Percentiles rank a stretch among this genome's conserved stretches.
These are phyloP conservation scores for Agrochola lychnidis DNA, from an alignment of 2,888 invertebrate species.

Conservation along the genomic window DNA sequence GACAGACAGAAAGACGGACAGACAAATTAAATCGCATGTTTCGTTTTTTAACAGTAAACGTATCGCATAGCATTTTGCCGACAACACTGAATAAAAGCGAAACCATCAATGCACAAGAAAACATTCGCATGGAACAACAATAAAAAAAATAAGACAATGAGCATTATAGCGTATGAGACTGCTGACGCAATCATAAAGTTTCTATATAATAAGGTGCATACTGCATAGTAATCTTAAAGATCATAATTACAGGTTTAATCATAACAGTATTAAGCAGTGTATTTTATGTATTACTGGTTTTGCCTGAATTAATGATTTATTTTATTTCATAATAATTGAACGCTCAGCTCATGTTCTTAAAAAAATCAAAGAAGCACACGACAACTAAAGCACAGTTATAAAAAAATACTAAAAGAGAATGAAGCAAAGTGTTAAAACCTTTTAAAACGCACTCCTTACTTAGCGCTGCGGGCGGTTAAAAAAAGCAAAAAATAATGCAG, in stretches of 20 bases:
- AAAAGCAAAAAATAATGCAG: constrained; percentile 2
- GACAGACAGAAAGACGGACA: background rate
- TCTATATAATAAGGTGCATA: background rate
- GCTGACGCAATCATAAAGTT: constrained; percentile 4
- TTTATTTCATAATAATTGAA: background rate
- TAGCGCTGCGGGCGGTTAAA: background rate
- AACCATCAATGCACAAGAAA: constrained; percentile 38
- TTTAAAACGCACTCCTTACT: background rate
- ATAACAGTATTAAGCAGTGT: no score
- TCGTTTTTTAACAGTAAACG: background rate
- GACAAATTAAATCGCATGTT: no score
- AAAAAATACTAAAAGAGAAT: background rate
- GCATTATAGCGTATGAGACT: constrained; percentile 14
- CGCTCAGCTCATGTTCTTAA: constrained; percentile 34
- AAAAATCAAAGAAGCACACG: background rate
- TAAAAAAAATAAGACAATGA: constrained; percentile 46
- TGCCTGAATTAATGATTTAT: background rate
- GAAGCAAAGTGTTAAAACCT: background rate
- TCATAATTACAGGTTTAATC: background rate
- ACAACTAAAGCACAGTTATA: background rate
- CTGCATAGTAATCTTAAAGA: background rate
- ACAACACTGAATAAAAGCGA: constrained; percentile 30
- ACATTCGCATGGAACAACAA: constrained; percentile 54
- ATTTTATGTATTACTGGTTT: no score
- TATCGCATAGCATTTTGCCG: constrained; percentile 50